Evolutionary conservation across 2,113 vertebrate genomes (phyloP), one percentile per base, ranked within the genome.

Genomic region (Mionectes macconnelli): DNA sequence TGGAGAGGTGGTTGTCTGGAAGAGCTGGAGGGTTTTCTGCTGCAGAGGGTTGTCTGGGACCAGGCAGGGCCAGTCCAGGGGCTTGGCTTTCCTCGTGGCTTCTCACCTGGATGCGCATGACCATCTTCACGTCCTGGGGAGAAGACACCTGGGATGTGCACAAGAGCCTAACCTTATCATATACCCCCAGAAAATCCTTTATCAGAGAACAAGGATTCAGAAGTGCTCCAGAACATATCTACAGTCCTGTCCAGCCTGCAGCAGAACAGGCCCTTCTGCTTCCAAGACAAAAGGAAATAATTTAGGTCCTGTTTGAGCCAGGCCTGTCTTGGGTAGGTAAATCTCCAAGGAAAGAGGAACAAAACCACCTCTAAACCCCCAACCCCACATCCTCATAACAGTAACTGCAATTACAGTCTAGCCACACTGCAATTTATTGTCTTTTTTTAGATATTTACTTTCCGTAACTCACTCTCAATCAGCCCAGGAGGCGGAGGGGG

Each of bases 71-170:
- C 66, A 63, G 33, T 14, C 45, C 55, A 19, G 91, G 84, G 27
- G 66, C 74, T 2, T 70, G 69, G 49, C 80, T 93, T 6, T 93
- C 70, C 94, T 96, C 90, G 0, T 85, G 47, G 75, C 87, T 96
- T 6, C 57, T 31, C 84, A 91, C 94, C 37, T 81, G 84, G 33
- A 90, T 69, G 17, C 6, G 91, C 89, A 96, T 91, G 70, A 83
- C 42, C 90, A 90, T 90, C 77, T 70, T 95, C 8, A 84, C 16
- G 1, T 95, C 97, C 97, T 97, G 87, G 42, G 75, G 40, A 21
- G 39, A 9, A 64, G 20, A 64, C 24, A 3, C 18, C n/a, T 8
- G 7, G 67, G 23, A 2, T 4, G 14, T 3, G 37, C 42, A 30
- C 31, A 27, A 21, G 35, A 19, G 50, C 75, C 33, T 45, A 2